Evolutionary conservation across 2,888 invertebrate genomes (phyloP).

Genomic region (Andrena minutula): DNA sequence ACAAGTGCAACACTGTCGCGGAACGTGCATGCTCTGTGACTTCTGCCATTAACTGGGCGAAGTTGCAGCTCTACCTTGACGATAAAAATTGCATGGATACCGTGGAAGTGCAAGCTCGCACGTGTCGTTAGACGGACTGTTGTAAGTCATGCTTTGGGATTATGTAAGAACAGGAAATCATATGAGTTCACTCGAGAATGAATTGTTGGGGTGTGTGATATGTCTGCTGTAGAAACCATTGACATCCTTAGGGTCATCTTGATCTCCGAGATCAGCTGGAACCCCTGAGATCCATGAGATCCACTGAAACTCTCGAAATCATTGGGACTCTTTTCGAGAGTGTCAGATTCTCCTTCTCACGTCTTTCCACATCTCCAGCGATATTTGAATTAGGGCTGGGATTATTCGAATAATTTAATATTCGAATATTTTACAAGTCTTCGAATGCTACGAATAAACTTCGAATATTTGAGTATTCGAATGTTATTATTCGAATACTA

Average conservation of each 20-base stretch:
- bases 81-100: conserved; percentile 4
- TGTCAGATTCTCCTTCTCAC: not conserved
- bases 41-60: conserved; percentile 3
- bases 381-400: not conserved
- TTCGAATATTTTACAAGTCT: too few relatives aligned
- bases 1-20: conserved; percentile 21
- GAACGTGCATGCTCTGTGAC: conserved; percentile 1
- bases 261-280: not conserved
- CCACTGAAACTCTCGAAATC: not conserved
- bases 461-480: too few relatives aligned
- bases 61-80: not conserved
- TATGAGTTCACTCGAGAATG: not conserved
- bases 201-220: not conserved
- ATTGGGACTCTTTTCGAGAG: not conserved
- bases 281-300: not conserved
- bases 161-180: not conserved
- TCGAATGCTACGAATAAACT: too few relatives aligned
- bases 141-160: not conserved
- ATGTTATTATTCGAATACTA: too few relatives aligned
- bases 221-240: not conserved
- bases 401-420: too few relatives aligned
- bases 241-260: not conserved
- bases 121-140: not conserved
- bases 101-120: not conserved
- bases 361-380: not conserved